A percentile compares a stretch with the other conserved stretches of the same genome.
Conservation (phyloP, 1,140 invertebrate genomes). For the Colletes gigas region DNA sequence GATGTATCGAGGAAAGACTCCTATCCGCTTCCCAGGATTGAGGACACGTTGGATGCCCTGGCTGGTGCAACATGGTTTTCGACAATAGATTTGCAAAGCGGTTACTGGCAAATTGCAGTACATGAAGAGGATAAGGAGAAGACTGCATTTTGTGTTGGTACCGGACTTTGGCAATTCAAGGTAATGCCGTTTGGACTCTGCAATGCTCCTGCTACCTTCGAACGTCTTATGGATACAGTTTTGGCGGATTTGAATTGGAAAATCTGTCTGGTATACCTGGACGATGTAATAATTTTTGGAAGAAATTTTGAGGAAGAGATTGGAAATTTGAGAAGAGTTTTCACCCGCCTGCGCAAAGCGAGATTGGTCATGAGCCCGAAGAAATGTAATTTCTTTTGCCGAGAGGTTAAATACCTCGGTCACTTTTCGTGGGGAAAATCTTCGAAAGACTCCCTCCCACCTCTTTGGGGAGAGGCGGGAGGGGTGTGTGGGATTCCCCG, state of each 20-base stretch:
- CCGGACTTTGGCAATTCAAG: constrained; percentile 62
- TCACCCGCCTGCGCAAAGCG: background rate
- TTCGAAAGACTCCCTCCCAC: too few species aligned
- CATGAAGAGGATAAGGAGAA: constrained; percentile 67
- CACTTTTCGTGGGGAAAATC: too few species aligned
- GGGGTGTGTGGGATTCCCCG: too few species aligned
- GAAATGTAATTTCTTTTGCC: constrained; percentile 31
- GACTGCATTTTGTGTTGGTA: constrained; percentile 77
- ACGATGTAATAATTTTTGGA: constrained; percentile 4
- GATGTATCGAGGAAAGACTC: constrained; percentile 68
- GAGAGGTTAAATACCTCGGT: constrained; percentile 25
- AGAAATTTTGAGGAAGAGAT: background rate
- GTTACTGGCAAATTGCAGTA: constrained; percentile 77
- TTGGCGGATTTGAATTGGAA: background rate
- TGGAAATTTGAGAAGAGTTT: background rate
- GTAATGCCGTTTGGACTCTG: constrained; percentile 62
- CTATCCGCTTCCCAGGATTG: constrained; percentile 59
- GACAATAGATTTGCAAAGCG: constrained; percentile 66
- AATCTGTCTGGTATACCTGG: background rate
- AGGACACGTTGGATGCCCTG: constrained; percentile 56
- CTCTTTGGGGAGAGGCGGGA: too few species aligned
- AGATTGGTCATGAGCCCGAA: too few species aligned
- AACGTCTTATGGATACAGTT: constrained; percentile 44
- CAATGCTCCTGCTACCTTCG: constrained; percentile 60
- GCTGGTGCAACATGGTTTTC: constrained; percentile 58